These are phyloP conservation scores for Tiliacea citrago DNA, from an alignment of 2,888 invertebrate genomes.

Conservation along the genomic window DNA sequence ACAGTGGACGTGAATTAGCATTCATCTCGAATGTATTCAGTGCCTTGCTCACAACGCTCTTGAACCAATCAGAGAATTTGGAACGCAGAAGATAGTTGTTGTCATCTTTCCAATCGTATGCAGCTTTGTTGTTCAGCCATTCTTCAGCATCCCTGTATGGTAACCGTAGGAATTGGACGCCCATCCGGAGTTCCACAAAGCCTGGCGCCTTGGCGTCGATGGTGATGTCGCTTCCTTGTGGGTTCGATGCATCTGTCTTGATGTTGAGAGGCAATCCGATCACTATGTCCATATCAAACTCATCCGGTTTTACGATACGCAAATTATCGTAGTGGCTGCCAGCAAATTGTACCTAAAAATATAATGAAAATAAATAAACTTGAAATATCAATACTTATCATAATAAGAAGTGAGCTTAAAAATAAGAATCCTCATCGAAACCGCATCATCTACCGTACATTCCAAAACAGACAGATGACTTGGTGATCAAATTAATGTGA, in stretches of 20 bases:
- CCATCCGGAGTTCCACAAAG: slow-evolving; percentile 85
- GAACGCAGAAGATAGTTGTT: slow-evolving; percentile 83
- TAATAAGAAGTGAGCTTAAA: background rate
- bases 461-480: no score
- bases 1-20: slow-evolving; percentile 44
- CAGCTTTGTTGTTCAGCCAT: slow-evolving; percentile 78
- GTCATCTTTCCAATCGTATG: slow-evolving; percentile 82
- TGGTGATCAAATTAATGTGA: no score
- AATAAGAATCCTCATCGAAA: no score
- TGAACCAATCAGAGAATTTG: slow-evolving; percentile 90
- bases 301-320: slow-evolving; percentile 90
- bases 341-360: slow-evolving; percentile 84
- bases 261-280: slow-evolving; percentile 87
- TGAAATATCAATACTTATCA: background rate
- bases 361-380: background rate
- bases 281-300: slow-evolving; percentile 91
- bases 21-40: slow-evolving; percentile 75
- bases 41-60: slow-evolving; percentile 84
- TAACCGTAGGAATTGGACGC: slow-evolving; percentile 76
- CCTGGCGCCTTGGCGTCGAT: slow-evolving; percentile 83
- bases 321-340: slow-evolving; percentile 91
- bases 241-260: slow-evolving; percentile 64
- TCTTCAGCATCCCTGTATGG: slow-evolving; percentile 73
- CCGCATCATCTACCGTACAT: no score
- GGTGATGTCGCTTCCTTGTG: slow-evolving; percentile 78